Base-by-base conservation (phyloP, 2,113 vertebrate species). In the Ascaphus truei region DNA sequence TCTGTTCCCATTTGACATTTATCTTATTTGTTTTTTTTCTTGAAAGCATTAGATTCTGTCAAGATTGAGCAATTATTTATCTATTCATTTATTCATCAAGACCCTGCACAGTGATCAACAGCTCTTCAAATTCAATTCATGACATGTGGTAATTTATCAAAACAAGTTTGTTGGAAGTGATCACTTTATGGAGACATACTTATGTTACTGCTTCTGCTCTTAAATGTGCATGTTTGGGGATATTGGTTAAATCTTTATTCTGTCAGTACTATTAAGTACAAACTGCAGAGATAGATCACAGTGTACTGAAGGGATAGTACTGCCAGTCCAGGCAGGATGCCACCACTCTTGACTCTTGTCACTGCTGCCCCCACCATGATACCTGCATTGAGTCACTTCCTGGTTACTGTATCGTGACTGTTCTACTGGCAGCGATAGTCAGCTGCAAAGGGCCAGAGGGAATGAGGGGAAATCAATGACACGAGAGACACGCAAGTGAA, bases 1-100 rank as follows among this genome's bases (percentile, higher is more conserved):
- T 68, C 41, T 48, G 58, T 68, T 68, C 41, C 41, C 30, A 27
- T 50, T 50, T 68, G 65, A 68, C 65, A 68, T 59, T 68, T 59
- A 30, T 30, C 45, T 68, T 47, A 11, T 23, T 48, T 20, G 29
- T 23, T 41, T 57, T 65, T 16, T 55, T 66, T 47, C 56, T 26
- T 50, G n/a, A 20, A 26, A 34, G 41, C 31, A 33, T 62, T 15
- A 23, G 45, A 23, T 43, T 64, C 27, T 29, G 22, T 68, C 30
- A 34, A 50, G 30, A 36, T 41, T 45, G 15, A 48, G 45, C 65
- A 58, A 58, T 58, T 68, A 58, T 68, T 58, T 41, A 68, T 68
- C 45, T 22, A 68, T 68, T 50, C 30, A 68, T 68, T 68, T 45
- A 58, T 59, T 47, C 25, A 45, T 61, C 25, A 12, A 48, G 55